Base-by-base conservation (phyloP, 2,113 vertebrate genomes). In the Chaetops frenatus region DNA sequence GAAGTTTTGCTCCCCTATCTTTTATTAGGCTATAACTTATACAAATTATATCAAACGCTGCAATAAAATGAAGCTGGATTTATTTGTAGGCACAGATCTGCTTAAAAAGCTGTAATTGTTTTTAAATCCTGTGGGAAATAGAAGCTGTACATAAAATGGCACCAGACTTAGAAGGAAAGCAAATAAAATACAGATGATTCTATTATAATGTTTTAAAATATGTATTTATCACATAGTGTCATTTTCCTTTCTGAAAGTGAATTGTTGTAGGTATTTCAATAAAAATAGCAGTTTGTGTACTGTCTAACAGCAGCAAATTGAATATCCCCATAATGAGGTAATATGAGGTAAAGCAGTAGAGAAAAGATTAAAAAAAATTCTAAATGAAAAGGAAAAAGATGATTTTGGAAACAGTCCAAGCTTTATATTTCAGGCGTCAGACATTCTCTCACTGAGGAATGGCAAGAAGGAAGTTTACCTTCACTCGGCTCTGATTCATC, bases 11-110 rank as follows among this genome's bases (percentile, higher is more conserved):
- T 93, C 25, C 35, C 31, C 35, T 61, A 87, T 65, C 35, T 94
- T 96, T 96, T 92, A 80, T 87, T 89, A 80, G 74, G 70, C 65
- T 93, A 73, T 81, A 94, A 94, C 71, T 69, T 92, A 65, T 1
- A 90, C 27, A 88, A 92, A 90, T 94, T 81, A 48, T 78, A 92
- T 84, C 31, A 91, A 88, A 22, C 31, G 11, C 8, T 64, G 27
- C 47, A 93, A 70, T 89, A 86, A 93, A 95, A 93, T 1, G 62
- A 80, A 92, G 35, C 36, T 56, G 91, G 77, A 85, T 93, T 95
- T 95, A 90, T 93, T 79, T 86, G 78, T 70, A 81, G 48, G 28
- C 53, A 88, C 14, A 65, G 88, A 86, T 82, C 56, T 84, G 86
- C 81, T 94, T 90, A 86, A 86, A 94, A 92, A 79, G 33, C 61